These are phyloP conservation scores for Clavelina lepadiformis DNA, from an alignment of 23 tunicate species.

Conservation along the genomic window DNA sequence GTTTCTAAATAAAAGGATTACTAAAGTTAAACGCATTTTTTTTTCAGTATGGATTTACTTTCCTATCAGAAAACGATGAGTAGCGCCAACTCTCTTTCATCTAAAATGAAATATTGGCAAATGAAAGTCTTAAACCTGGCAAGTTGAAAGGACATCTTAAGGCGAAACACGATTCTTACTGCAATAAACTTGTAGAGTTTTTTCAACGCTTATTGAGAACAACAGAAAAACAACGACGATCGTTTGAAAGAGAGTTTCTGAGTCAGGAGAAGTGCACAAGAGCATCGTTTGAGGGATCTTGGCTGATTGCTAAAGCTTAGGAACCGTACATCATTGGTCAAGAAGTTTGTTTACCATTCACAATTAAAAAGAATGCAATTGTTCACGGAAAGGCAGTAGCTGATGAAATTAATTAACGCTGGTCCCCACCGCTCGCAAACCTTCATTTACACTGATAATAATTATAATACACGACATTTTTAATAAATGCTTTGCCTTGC, in stretches of 20 bases:
- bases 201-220: constrained; percentile 32
- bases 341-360: constrained; percentile 32
- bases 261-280: constrained; percentile 33
- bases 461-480: too few relatives aligned
- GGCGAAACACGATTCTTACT: constrained; percentile 37
- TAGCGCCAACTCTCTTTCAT: constrained; percentile 3
- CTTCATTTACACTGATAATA: too few relatives aligned
- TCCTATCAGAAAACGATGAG: too few relatives aligned
- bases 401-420: constrained; percentile 37
- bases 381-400: constrained; percentile 46
- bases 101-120: constrained; percentile 5
- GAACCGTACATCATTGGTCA: constrained; percentile 39
- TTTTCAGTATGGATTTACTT: neutral
- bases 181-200: constrained; percentile 39
- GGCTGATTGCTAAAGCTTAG: constrained; percentile 31
- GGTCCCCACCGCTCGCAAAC: too few relatives aligned
- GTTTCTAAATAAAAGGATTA: too few relatives aligned
- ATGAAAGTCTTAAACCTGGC: constrained; percentile 18
- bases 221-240: constrained; percentile 24
- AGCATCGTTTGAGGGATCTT: constrained; percentile 49
- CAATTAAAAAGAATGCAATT: constrained; percentile 39
- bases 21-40: neutral
- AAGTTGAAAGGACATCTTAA: constrained; percentile 62
- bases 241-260: constrained; percentile 14
- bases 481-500: too few relatives aligned